phyloP scores from a whole-genome alignment of 2,113 vertebrate species.

The Thinocorus orbignyianus region DNA sequence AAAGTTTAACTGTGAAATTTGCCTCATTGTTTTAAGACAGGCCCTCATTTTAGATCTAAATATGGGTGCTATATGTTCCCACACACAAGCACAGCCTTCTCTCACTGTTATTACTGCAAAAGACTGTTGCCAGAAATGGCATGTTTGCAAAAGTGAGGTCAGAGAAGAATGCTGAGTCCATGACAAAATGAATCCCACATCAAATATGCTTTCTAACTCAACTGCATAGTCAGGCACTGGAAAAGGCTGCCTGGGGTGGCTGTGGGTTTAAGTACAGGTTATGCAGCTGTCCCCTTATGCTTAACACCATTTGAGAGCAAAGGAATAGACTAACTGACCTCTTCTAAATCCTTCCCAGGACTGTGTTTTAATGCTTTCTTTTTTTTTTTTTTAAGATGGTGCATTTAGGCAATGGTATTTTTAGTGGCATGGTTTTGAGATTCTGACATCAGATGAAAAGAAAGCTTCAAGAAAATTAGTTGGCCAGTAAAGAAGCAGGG shows the following conservation, averaged over 20 bases:
- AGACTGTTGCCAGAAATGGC: slow-evolving; percentile 11
- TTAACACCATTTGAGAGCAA: neutral
- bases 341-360: neutral
- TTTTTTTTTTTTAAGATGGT: neutral
- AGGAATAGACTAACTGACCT: neutral
- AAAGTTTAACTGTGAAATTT: neutral
- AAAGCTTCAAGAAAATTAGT: neutral
- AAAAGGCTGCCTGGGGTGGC: neutral
- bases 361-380: neutral
- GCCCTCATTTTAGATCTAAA: slow-evolving; percentile 41
- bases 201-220: neutral
- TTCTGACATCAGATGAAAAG: neutral
- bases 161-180: neutral
- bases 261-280: neutral
- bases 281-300: neutral
- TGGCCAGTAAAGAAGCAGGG: neutral
- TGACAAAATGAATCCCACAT: slow-evolving; percentile 41
- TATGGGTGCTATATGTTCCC: slow-evolving; percentile 11
- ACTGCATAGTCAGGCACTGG: neutral
- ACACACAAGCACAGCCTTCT: neutral
- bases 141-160: neutral
- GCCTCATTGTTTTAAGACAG: slow-evolving; percentile 35
- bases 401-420: neutral
- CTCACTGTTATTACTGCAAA: slow-evolving; percentile 41
- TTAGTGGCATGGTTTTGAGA: neutral